Evolutionary conservation across 2,888 invertebrate genomes (phyloP).

Genomic region (Asteroscopus sphinx): DNA sequence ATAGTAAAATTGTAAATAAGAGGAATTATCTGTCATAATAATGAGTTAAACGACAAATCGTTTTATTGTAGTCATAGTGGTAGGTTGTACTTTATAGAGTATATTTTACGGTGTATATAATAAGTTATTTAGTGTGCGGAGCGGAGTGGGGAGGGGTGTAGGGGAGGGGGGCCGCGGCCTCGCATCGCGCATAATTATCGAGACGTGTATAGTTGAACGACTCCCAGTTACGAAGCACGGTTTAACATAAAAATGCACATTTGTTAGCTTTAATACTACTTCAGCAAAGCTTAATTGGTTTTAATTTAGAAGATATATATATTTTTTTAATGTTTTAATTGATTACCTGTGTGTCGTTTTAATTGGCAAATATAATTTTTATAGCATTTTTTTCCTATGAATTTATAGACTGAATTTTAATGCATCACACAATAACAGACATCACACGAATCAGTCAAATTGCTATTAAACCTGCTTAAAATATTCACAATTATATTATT

Average conservation of each 20-base stretch:
- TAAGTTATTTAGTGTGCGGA: constrained; percentile 76
- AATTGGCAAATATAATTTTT: constrained; percentile 65
- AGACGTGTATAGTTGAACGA: constrained; percentile 53
- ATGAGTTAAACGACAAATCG: constrained; percentile 88
- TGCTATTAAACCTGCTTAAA: constrained; percentile 57
- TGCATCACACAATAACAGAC: constrained; percentile 77
- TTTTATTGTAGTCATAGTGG: constrained; percentile 87
- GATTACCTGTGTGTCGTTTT: constrained; percentile 60
- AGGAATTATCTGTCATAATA: constrained; percentile 89
- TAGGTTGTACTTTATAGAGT: constrained; percentile 85
- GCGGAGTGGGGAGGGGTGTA: constrained; percentile 39
- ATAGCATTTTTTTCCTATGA: constrained; percentile 66
- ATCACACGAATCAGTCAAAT: constrained; percentile 76
- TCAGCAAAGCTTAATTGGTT: constrained; percentile 78
- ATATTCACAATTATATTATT: constrained; percentile 65
- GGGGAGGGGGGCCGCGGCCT: constrained; percentile 13
- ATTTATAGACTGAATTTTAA: constrained; percentile 76
- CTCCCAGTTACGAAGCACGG: constrained; percentile 69
- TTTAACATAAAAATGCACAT: constrained; percentile 82
- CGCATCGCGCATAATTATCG: constrained; percentile 23
- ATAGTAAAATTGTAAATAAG: constrained; percentile 89
- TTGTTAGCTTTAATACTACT: constrained; percentile 81
- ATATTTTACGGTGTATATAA: constrained; percentile 82
- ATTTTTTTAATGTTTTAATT: constrained; percentile 56
- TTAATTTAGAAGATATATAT: constrained; percentile 62